A percentile compares a stretch with the other conserved stretches of the same genome.
These are phyloP conservation scores for Sorex maritimensis DNA, from an alignment of 2,797 vertebrate species.

Conservation along the genomic window DNA sequence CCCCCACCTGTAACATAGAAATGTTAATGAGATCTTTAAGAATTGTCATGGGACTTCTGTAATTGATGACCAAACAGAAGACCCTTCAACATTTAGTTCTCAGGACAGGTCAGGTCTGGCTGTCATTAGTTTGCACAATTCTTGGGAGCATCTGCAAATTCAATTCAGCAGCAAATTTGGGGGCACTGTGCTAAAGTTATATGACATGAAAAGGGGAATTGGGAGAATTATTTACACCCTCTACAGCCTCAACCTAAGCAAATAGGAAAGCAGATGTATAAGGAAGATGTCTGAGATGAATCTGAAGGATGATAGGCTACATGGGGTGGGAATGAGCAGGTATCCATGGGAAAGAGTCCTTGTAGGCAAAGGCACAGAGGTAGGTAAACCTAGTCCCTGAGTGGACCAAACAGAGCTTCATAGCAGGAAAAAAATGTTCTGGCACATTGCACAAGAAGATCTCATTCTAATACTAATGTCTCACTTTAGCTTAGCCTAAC, in stretches of 20 bases:
- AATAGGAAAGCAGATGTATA: too few species aligned
- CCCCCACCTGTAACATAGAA: too few species aligned
- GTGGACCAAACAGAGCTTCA: rapidly evolving
- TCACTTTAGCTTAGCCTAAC: not conserved
- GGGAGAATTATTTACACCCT: not conserved
- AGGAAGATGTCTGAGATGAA: not conserved
- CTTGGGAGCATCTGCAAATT: not conserved
- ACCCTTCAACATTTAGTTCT: not conserved
- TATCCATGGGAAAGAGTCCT: rapidly evolving
- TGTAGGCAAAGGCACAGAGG: not conserved
- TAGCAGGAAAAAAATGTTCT: not conserved
- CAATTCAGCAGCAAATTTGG: too few species aligned
- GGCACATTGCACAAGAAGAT: rapidly evolving
- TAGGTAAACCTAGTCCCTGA: not conserved
- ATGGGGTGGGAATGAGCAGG: rapidly evolving
- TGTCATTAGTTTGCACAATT: not conserved
- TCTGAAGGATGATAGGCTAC: not conserved
- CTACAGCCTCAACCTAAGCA: not conserved
- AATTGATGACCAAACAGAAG: too few species aligned
- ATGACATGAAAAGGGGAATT: not conserved
- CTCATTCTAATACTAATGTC: not conserved
- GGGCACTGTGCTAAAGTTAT: not conserved
- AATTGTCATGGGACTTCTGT: too few species aligned
- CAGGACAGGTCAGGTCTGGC: not conserved
- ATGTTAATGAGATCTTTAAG: too few species aligned